A percentile compares a stretch with the other conserved stretches of the same genome.
These are phyloP conservation scores for Coremacera marginata DNA, from an alignment of 2,888 invertebrate genomes.

Conservation along the genomic window DNA sequence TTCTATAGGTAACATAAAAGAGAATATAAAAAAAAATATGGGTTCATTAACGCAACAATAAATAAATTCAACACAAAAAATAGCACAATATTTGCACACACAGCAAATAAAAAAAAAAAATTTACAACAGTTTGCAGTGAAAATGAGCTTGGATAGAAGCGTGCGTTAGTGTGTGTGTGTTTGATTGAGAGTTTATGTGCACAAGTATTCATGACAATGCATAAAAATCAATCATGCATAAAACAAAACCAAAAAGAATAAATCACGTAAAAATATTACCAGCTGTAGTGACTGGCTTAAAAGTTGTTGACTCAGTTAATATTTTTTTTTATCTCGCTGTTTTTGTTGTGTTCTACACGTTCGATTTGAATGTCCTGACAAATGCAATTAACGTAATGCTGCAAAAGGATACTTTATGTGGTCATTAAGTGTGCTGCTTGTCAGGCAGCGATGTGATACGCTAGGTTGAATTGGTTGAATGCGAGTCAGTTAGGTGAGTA, in stretches of 20 bases:
- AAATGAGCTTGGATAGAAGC: no score
- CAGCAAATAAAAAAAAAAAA: conserved; percentile 12
- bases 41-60: conserved; percentile 15
- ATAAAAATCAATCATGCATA: conserved; percentile 32
- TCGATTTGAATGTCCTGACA: neutral
- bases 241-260: neutral
- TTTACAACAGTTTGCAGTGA: no score
- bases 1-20: neutral
- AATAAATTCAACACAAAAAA: conserved; percentile 9
- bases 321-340: neutral
- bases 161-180: neutral
- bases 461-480: no score
- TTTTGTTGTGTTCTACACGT: neutral
- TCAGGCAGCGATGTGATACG: no score
- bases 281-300: neutral
- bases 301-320: conserved; percentile 17
- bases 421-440: no score
- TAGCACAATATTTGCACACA: neutral
- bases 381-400: conserved; percentile 12
- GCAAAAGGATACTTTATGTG: neutral
- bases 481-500: no score
- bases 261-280: neutral
- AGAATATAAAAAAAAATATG: neutral
- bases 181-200: neutral
- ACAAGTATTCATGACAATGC: neutral